Conservation (phyloP, 2,113 vertebrate genomes). For the Mesoclemmys tuberculata region DNA sequence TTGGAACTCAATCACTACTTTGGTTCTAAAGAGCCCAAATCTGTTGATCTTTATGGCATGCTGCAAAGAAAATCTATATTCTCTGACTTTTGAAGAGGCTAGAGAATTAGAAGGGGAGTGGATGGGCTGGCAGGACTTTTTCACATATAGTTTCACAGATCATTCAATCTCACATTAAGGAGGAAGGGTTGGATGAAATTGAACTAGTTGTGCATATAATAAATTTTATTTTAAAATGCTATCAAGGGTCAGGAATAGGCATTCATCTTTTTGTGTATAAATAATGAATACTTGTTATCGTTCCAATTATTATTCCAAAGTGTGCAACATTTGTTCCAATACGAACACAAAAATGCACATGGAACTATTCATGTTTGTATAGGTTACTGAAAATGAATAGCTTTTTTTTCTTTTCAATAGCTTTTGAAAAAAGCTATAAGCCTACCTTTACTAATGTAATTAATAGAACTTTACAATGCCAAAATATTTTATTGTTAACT, state of each 20-base stretch:
- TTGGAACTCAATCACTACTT: background rate
- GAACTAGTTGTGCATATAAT: background rate
- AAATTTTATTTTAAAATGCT: background rate
- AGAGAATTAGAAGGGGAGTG: background rate
- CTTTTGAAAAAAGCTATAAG: background rate
- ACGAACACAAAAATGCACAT: background rate
- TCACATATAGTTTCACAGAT: background rate
- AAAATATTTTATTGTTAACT: background rate
- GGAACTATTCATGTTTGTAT: background rate
- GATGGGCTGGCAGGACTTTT: background rate
- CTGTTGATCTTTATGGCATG: background rate
- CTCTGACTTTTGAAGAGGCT: background rate
- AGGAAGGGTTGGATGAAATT: background rate
- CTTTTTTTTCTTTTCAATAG: background rate
- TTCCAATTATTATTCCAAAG: background rate
- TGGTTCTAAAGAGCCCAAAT: background rate
- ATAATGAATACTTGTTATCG: slow-evolving; percentile 7
- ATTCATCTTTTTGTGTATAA: slow-evolving; percentile 14
- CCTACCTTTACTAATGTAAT: slow-evolving; percentile 10
- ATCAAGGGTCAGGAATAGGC: background rate
- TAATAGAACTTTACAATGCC: background rate
- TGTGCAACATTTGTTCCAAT: background rate
- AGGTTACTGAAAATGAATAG: background rate
- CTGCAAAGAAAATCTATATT: background rate
- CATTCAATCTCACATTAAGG: background rate